These are phyloP conservation scores for Drosophila niveifrons DNA, from an alignment of 2,888 invertebrate species.

Conservation along the genomic window DNA sequence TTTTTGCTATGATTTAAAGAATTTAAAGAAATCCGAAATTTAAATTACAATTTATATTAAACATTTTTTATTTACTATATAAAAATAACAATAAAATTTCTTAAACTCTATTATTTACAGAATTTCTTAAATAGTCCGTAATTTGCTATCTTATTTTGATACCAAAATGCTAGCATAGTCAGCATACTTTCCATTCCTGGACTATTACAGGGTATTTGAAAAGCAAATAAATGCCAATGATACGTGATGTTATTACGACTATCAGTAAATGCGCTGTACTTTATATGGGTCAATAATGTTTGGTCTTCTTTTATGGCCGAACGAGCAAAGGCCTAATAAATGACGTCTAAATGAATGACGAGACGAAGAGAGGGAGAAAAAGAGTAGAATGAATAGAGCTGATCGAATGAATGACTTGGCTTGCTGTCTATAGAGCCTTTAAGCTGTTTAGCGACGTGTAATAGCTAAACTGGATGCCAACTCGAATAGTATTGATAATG, in stretches of 20 bases:
- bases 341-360: conserved; percentile 10
- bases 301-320: conserved; percentile 34
- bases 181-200: too few species aligned
- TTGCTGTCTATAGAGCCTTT: conserved; percentile 17
- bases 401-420: conserved; percentile 2
- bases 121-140: too few species aligned
- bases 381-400: conserved; percentile 5
- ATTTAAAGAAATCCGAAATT: too few species aligned
- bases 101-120: too few species aligned
- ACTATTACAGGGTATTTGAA: conserved; percentile 26
- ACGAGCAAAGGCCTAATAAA: conserved; percentile 25
- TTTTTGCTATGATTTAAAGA: too few species aligned
- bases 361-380: background rate
- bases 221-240: conserved; percentile 50
- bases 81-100: too few species aligned
- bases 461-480: conserved; percentile 43
- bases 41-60: too few species aligned
- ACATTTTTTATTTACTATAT: too few species aligned
- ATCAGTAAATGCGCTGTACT: conserved; percentile 32
- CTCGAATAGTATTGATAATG: conserved; percentile 32
- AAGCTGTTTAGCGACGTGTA: conserved; percentile 39
- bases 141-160: too few species aligned
- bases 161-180: too few species aligned
- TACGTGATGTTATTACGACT: conserved; percentile 49
- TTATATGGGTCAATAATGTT: conserved; percentile 55